Percentiles rank a stretch among this genome's conserved stretches.
phyloP scores from a whole-genome alignment of 2,888 invertebrate genomes.

The Strigamia transsilvanica region DNA sequence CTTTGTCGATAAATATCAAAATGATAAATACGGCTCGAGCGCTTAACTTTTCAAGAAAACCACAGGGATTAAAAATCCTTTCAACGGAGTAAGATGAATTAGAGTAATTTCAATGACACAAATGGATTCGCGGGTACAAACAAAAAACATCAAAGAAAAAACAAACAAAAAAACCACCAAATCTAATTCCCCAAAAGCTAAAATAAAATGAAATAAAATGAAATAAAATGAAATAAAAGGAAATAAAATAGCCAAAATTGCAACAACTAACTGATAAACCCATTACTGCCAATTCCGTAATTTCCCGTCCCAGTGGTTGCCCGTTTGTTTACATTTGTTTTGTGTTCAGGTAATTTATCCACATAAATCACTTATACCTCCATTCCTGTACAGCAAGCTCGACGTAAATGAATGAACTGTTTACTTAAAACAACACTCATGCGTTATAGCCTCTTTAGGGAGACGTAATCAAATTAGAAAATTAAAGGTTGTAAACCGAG shows the following conservation, averaged over 20 bases:
- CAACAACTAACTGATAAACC: slow-evolving; percentile 4
- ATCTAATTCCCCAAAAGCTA: not conserved
- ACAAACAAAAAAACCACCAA: too few species aligned
- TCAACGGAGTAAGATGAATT: not conserved
- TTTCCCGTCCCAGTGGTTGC: not conserved
- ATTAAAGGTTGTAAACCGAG: not conserved
- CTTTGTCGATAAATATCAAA: slow-evolving; percentile 20
- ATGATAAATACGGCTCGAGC: not conserved
- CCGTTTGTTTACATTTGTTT: slow-evolving; percentile 4
- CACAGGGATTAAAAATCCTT: not conserved
- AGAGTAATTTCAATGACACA: not conserved
- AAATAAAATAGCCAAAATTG: not conserved
- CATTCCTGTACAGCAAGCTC: not conserved
- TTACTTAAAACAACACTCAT: not conserved
- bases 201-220: not conserved
- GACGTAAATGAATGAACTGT: not conserved
- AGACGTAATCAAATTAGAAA: not conserved
- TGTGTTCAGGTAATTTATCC: slow-evolving; percentile 19
- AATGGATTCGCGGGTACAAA: too few species aligned
- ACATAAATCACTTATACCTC: not conserved
- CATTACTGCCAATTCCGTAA: not conserved
- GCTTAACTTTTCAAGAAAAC: not conserved
- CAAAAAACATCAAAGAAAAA: not conserved
- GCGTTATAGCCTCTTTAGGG: not conserved
- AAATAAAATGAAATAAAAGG: not conserved